Conservation (phyloP, 2,113 vertebrate genomes). For the Anthoscopus minutus region DNA sequence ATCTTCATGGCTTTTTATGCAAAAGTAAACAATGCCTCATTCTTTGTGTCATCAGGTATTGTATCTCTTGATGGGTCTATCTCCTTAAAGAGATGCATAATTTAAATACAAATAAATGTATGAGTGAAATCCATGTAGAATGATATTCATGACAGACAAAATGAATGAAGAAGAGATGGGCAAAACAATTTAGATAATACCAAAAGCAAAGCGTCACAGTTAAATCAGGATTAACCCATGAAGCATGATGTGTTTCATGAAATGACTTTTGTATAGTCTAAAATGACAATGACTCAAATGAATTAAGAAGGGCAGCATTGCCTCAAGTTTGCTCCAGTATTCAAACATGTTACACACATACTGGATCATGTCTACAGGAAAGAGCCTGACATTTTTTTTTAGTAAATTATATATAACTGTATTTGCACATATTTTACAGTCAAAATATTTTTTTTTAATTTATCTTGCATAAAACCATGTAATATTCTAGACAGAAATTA, state of each 20-base stretch:
- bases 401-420: not conserved
- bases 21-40: constrained; percentile 14
- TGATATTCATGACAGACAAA: not conserved
- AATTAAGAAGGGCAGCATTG: not conserved
- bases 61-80: not conserved
- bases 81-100: constrained; percentile 14
- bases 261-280: not conserved
- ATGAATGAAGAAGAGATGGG: not conserved
- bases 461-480: not conserved
- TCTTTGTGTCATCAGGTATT: not conserved
- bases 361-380: not conserved
- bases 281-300: not conserved
- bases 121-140: not conserved
- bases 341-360: not conserved
- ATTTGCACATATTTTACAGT: not conserved
- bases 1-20: not conserved
- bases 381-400: not conserved
- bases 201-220: constrained; percentile 2
- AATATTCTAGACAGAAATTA: not conserved
- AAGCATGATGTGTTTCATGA: not conserved
- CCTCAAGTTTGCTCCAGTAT: not conserved
- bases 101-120: constrained; percentile 33
- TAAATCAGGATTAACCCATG: constrained; percentile 50
- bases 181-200: constrained; percentile 49
- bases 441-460: accelerated